A percentile compares a stretch with the other conserved stretches of the same genome.
phyloP scores from a whole-genome alignment of 2,113 vertebrate species.

The Rhinolophus ferrumequinum region DNA sequence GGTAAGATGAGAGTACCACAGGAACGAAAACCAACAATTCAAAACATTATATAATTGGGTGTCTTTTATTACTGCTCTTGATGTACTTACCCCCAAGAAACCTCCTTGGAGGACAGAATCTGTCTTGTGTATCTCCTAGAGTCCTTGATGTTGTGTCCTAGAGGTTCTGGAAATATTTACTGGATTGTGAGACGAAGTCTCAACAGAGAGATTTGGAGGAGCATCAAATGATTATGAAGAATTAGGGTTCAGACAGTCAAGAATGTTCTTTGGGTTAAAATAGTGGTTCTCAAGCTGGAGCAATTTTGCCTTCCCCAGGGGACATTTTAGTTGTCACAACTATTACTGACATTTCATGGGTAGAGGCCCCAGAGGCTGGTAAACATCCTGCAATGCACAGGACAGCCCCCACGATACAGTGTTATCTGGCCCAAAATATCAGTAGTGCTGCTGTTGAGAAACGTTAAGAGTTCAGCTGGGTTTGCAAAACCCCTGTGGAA shows the following conservation, averaged over 20 bases:
- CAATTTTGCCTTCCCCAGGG: not conserved
- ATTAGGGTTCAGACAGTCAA: not conserved
- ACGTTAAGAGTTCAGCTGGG: not conserved
- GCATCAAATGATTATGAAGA: not conserved
- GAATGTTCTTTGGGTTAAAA: not conserved
- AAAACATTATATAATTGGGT: not conserved
- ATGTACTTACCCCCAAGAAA: not conserved
- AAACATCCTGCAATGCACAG: not conserved
- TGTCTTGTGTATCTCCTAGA: not conserved
- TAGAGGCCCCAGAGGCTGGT: not conserved
- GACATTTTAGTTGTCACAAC: not conserved
- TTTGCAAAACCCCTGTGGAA: not conserved
- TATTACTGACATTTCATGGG: not conserved
- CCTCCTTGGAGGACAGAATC: not conserved
- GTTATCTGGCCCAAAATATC: not conserved
- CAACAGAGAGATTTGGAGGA: not conserved
- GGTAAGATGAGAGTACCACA: not conserved
- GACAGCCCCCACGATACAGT: not conserved
- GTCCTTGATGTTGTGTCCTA: not conserved
- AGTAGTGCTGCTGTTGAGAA: not conserved
- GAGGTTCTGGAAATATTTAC: slow-evolving; percentile 7
- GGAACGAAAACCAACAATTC: not conserved
- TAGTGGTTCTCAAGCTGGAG: not conserved
- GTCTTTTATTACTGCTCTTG: slow-evolving; percentile 29
- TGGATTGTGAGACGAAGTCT: not conserved